Percentiles rank a stretch among this genome's conserved stretches.
phyloP scores from a whole-genome alignment of 2,113 vertebrate genomes.

The Sisor rabdophorus region DNA sequence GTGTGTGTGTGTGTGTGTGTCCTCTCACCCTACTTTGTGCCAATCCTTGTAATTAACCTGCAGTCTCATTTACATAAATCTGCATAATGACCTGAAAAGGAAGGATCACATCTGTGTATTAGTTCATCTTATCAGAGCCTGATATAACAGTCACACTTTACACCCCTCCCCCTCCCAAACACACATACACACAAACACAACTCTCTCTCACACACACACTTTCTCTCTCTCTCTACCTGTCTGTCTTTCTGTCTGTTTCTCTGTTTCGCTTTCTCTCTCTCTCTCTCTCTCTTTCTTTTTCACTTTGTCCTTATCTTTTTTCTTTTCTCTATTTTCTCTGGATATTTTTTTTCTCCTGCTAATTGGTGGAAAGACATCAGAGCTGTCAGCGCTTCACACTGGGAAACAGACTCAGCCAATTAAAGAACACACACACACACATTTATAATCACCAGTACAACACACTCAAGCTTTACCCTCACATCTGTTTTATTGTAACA shows the following conservation, averaged over 20 bases:
- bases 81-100: conserved; percentile 45
- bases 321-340: background rate
- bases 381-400: conserved; percentile 10
- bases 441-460: background rate
- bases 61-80: conserved; percentile 41
- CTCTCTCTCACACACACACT: too few relatives aligned
- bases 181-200: too few relatives aligned
- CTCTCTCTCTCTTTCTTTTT: background rate
- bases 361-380: conserved; percentile 21
- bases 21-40: conserved; percentile 26
- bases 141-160: conserved; percentile 17
- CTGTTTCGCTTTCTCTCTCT: background rate
- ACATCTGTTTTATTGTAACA: too few relatives aligned
- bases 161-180: too few relatives aligned
- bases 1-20: too few relatives aligned
- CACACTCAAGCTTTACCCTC: background rate
- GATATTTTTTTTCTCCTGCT: conserved; percentile 19
- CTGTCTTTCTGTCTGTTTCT: background rate
- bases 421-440: too few relatives aligned
- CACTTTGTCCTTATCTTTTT: background rate
- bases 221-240: background rate
- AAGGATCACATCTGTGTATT: conserved; percentile 41
- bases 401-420: conserved; percentile 9
- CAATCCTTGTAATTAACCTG: conserved; percentile 44
- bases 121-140: background rate